A percentile compares a stretch with the other conserved stretches of the same genome.
phyloP scores from a whole-genome alignment of 2,888 invertebrate genomes.

The Melanchra persicariae region DNA sequence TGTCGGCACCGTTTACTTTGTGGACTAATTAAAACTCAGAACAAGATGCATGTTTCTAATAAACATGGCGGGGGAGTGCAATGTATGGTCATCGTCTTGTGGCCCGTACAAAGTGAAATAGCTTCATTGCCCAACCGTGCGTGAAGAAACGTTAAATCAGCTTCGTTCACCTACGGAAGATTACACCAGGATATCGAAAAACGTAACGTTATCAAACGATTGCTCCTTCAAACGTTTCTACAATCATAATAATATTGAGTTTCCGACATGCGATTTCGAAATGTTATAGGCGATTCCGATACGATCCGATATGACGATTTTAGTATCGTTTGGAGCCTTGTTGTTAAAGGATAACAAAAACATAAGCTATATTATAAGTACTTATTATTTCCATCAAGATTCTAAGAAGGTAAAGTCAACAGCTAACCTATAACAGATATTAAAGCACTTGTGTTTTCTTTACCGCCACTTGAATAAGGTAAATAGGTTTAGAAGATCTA shows the following conservation, averaged over 20 bases:
- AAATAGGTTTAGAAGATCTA: conserved; percentile 8
- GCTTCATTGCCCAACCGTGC: conserved; percentile 55
- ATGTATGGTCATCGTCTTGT: conserved; percentile 64
- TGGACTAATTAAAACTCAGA: conserved; percentile 77
- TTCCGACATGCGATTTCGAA: conserved; percentile 47
- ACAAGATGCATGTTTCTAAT: conserved; percentile 62
- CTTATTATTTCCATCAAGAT: conserved; percentile 15
- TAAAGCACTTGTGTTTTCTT: conserved; percentile 29
- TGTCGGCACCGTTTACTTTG: conserved; percentile 78
- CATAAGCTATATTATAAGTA: conserved; percentile 15
- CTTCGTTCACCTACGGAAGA: conserved; percentile 40
- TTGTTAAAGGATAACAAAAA: conserved; percentile 33
- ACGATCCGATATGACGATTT: too few species aligned
- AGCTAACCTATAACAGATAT: conserved; percentile 8
- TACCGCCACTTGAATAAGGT: conserved; percentile 1
- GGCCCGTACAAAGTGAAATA: conserved; percentile 47
- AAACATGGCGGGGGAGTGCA: conserved; percentile 57
- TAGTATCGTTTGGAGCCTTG: conserved; percentile 17
- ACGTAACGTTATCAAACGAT: conserved; percentile 40
- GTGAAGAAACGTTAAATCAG: conserved; percentile 49
- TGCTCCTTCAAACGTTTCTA: conserved; percentile 53
- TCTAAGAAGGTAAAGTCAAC: conserved; percentile 33
- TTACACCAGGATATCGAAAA: conserved; percentile 55
- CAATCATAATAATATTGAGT: conserved; percentile 52
- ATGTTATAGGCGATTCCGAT: conserved; percentile 45